phyloP scores from a whole-genome alignment of 2,113 vertebrate species.

The Hippolais icterina region DNA sequence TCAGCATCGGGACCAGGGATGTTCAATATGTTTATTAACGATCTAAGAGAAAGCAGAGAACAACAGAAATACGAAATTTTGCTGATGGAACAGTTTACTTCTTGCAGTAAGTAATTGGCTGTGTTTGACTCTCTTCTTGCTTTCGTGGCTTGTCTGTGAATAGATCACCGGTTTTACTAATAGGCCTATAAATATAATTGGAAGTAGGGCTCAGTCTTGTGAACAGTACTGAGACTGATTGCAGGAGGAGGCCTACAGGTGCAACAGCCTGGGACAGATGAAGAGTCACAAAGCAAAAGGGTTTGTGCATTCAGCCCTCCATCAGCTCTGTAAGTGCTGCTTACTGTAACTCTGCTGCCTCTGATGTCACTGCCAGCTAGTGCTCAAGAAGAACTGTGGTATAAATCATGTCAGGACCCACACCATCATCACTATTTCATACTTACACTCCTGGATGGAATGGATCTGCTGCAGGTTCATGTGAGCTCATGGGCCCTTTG shows the following conservation, averaged over 20 bases:
- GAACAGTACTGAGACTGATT: conserved; percentile 12
- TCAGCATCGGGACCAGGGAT: conserved; percentile 40
- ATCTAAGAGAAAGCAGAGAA: conserved; percentile 51
- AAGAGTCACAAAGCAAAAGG: background rate
- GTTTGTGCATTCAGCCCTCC: background rate
- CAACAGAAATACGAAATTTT: conserved; percentile 59
- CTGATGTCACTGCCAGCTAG: background rate
- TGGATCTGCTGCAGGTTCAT: background rate
- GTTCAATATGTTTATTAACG: conserved; percentile 71
- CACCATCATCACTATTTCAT: background rate
- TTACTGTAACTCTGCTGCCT: background rate
- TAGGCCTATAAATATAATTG: conserved; percentile 55
- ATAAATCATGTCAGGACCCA: background rate
- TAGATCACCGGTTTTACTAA: conserved; percentile 40
- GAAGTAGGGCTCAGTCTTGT: background rate
- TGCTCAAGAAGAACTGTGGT: background rate
- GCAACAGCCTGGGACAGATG: background rate
- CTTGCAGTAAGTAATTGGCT: conserved; percentile 47
- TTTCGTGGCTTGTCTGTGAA: conserved; percentile 24
- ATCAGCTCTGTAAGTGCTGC: background rate
- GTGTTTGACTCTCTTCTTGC: background rate
- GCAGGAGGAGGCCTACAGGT: background rate
- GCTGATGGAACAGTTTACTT: conserved; percentile 54
- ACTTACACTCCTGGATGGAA: background rate
- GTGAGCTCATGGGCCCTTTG: background rate